Percentiles rank a stretch among this genome's conserved stretches.
These are phyloP conservation scores for Picus viridis DNA, from an alignment of 2,797 vertebrate genomes.

Conservation along the genomic window DNA sequence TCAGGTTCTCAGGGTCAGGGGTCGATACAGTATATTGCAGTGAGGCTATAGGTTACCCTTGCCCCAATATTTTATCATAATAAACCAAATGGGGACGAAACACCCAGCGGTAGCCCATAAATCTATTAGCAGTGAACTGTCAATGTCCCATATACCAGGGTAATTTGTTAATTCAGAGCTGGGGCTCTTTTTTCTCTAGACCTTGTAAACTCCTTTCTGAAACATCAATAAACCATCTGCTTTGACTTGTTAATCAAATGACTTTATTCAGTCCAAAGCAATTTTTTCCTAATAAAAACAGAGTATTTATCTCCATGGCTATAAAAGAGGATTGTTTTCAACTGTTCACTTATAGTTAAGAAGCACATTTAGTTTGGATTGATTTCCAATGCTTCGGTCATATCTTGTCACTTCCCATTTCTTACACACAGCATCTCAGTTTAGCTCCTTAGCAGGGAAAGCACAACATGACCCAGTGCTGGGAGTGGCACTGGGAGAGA, in stretches of 20 bases:
- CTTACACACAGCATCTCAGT: constrained; percentile 95
- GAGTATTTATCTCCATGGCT: constrained; percentile 86
- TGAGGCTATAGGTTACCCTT: constrained; percentile 77
- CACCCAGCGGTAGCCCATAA: constrained; percentile 81
- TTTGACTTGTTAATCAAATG: constrained; percentile 86
- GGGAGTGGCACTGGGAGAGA: constrained; percentile 11
- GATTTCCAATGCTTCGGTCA: constrained; percentile 99
- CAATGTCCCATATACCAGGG: constrained; percentile 77
- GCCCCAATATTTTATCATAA: constrained; percentile 83
- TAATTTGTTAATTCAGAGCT: constrained; percentile 84
- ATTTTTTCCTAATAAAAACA: constrained; percentile 89
- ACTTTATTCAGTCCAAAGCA: constrained; percentile 86
- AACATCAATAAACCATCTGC: constrained; percentile 85
- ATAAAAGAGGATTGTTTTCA: constrained; percentile 90
- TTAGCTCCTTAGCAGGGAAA: constrained; percentile 89
- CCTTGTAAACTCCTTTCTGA: constrained; percentile 83
- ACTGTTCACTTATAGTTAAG: constrained; percentile 99
- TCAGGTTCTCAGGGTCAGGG: constrained; percentile 75
- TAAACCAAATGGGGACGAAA: constrained; percentile 80
- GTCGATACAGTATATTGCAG: constrained; percentile 78
- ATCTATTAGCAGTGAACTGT: constrained; percentile 83
- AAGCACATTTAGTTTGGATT: constrained; percentile 99
- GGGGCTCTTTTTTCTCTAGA: constrained; percentile 79
- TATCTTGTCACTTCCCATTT: constrained; percentile 99
- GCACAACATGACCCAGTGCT: constrained; percentile 71